Evolutionary conservation across 2,113 vertebrate species (phyloP).

Genomic region (Eulacestoma nigropectus): DNA sequence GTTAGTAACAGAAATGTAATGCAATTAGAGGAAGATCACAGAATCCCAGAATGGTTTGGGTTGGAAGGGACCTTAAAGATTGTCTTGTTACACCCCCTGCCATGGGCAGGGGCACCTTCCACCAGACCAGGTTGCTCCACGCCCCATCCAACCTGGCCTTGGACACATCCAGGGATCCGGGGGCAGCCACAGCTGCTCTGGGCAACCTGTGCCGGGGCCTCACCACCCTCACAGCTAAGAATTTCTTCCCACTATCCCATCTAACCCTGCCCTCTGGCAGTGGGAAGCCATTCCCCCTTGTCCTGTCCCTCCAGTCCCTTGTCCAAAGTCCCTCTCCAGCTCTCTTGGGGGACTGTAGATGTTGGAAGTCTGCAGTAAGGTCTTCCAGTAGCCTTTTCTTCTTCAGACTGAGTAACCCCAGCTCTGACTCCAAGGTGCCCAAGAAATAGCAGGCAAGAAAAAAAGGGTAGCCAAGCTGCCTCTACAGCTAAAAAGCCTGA

Average conservation of each 20-base stretch:
- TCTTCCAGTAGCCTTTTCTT: background rate
- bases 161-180: background rate
- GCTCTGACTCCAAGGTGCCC: background rate
- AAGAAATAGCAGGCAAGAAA: background rate
- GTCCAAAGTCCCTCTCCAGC: background rate
- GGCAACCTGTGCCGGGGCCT: background rate
- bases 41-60: background rate
- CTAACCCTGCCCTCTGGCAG: background rate
- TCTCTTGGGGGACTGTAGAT: background rate
- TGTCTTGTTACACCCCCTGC: background rate
- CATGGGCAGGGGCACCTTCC: background rate
- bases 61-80: background rate
- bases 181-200: background rate
- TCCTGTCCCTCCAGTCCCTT: background rate
- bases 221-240: background rate
- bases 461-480: background rate
- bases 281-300: background rate
- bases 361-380: background rate
- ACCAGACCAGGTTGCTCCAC: background rate
- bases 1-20: background rate
- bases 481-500: background rate
- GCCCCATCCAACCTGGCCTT: background rate
- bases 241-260: background rate
- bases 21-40: background rate
- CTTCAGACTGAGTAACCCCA: background rate